Evolutionary conservation across 2,888 invertebrate genomes (phyloP).

Genomic region (Torymus tubicola): DNA sequence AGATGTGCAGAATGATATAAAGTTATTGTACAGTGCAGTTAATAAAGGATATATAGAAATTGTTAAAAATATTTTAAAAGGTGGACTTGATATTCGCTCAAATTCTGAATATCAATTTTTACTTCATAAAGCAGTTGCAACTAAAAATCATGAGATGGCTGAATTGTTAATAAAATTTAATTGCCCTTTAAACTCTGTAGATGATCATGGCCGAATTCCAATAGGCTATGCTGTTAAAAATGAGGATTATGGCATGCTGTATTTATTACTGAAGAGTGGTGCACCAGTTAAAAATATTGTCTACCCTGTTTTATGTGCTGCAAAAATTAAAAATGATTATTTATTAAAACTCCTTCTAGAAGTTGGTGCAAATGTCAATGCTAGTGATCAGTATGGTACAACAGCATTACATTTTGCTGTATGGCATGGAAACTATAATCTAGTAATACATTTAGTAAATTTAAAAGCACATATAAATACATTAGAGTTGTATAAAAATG

Average conservation of each 20-base stretch:
- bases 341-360: slow-evolving; percentile 22
- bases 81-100: neutral
- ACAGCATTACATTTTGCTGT: slow-evolving; percentile 49
- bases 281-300: slow-evolving; percentile 12
- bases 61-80: slow-evolving; percentile 20
- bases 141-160: slow-evolving; percentile 24
- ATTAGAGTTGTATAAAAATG: neutral
- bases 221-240: slow-evolving; percentile 27
- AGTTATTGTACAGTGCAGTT: slow-evolving; percentile 23
- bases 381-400: slow-evolving; percentile 43
- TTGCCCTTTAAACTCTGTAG: slow-evolving; percentile 13
- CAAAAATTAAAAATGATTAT: slow-evolving; percentile 15
- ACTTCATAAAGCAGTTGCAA: slow-evolving; percentile 29
- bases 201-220: slow-evolving; percentile 25
- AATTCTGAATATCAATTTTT: slow-evolving; percentile 2
- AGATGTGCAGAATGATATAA: neutral
- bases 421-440: slow-evolving; percentile 19
- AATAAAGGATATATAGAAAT: neutral
- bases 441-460: slow-evolving; percentile 36
- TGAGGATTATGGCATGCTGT: slow-evolving; percentile 11
- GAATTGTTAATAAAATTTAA: slow-evolving; percentile 36
- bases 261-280: slow-evolving; percentile 32
- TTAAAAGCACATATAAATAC: slow-evolving; percentile 22
- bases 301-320: slow-evolving; percentile 22
- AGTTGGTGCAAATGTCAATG: slow-evolving; percentile 35